Evolutionary conservation across 2,797 vertebrate species (phyloP).

Genomic region (Hoplostethus mediterraneus): DNA sequence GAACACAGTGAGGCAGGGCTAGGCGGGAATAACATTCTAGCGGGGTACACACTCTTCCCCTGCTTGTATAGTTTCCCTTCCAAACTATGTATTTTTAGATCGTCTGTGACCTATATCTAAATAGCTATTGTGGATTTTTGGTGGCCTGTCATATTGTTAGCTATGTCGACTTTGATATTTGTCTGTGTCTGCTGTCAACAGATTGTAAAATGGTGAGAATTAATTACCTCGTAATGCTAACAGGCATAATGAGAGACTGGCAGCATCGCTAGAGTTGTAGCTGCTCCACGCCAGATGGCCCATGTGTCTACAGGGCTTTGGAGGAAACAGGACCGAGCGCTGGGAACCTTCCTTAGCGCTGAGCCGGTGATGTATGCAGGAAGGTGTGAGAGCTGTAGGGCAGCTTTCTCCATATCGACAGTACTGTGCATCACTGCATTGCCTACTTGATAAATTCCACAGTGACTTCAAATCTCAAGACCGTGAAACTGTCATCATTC

Average conservation of each 20-base stretch:
- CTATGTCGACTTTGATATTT: neutral
- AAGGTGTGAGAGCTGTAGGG: neutral
- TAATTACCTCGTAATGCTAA: neutral
- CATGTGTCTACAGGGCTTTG: neutral
- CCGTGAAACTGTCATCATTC: slow-evolving; percentile 26
- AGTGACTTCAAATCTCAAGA: slow-evolving; percentile 37
- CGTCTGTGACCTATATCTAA: neutral
- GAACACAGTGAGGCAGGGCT: neutral
- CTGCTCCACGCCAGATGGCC: neutral
- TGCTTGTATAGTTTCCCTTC: too few relatives aligned
- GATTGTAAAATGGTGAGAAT: slow-evolving; percentile 9
- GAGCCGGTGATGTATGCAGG: neutral
- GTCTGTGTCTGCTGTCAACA: neutral
- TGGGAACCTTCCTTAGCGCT: neutral
- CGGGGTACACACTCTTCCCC: neutral
- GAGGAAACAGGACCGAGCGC: neutral
- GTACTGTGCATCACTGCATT: slow-evolving; percentile 20
- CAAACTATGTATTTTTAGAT: neutral
- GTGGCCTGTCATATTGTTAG: neutral
- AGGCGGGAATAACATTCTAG: neutral
- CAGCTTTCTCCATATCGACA: slow-evolving; percentile 14
- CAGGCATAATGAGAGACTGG: neutral
- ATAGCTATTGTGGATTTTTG: neutral
- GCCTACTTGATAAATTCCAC: slow-evolving; percentile 38
- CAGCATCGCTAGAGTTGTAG: neutral